Base-by-base conservation (phyloP, 2,888 invertebrate genomes). In the Notodonta dromedarius region DNA sequence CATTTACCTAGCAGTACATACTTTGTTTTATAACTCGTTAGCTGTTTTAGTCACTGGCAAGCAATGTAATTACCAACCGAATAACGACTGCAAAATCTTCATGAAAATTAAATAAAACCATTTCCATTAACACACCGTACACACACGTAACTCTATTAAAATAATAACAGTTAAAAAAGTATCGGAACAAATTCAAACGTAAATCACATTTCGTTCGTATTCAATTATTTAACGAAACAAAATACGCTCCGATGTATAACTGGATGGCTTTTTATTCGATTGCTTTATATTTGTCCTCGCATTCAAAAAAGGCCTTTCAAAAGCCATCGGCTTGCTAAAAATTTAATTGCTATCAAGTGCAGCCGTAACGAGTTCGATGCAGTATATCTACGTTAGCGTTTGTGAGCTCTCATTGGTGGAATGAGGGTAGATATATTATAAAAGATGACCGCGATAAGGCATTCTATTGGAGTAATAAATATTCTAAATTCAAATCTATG, bases 201-300 rank as follows among this genome's bases (percentile, higher is more conserved):
- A 70, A 78, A 67, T 67, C 69, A 61, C 72, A 74, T 65, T 69
- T 52, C 56, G 64, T 12, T 13, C 32, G 24, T 59, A 67, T 75
- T 72, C 57, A 72, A 67, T 67, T 65, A 54, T 73, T 69, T 71
- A 66, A 67, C 71, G 62, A 62, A 61, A 65, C 60, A 62, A 58
- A 76, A 62, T 60, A 65, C 56, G 53, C 52, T 61, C 44, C 62
- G 60, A 24, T 67, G 63, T 66, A 59, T 64, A 67, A 59, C 62
- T 66, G 59, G 69, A 76, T 70, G 67, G 69, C 63, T 66, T 74
- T 74, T 73, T 71, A 76, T 74, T 67, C 65, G 67, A 74, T 66
- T 65, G 73, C 66, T 76, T 74, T 75, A 75, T 77, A 75, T 78
- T 76, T 76, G 77, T 77, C 68, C 73, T 72, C 71, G 72, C 60